Evolutionary conservation across 1,140 invertebrate species (phyloP).

Genomic region (Tenebrio molitor): DNA sequence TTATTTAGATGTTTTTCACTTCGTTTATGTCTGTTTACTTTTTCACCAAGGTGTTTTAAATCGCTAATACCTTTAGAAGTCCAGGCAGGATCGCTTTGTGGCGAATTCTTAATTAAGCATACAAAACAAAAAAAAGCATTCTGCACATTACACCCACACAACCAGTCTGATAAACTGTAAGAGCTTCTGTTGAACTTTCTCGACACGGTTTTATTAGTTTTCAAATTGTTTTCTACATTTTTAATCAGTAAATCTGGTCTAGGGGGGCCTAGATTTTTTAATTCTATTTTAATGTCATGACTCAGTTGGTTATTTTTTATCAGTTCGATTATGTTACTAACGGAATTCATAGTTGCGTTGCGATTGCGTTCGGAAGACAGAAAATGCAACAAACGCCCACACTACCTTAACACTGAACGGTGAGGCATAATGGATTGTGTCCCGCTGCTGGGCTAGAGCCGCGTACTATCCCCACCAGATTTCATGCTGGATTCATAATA

Average conservation of each 20-base stretch:
- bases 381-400: background rate
- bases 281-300: background rate
- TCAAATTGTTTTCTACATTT: background rate
- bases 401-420: background rate
- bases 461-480: no score
- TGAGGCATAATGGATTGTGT: background rate
- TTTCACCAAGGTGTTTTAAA: conserved; percentile 47
- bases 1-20: conserved; percentile 39
- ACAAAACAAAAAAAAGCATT: background rate
- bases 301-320: background rate
- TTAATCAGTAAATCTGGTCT: background rate
- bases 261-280: background rate
- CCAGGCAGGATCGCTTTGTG: conserved; percentile 32
- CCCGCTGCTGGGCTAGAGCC: no score
- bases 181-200: background rate
- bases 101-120: background rate
- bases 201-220: background rate
- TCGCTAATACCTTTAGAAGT: conserved; percentile 44
- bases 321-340: background rate
- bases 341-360: background rate
- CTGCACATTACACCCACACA: background rate
- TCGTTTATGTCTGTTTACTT: conserved; percentile 48
- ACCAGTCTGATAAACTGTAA: background rate
- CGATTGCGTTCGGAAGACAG: background rate
- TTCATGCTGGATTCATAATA: no score